A percentile compares a stretch with the other conserved stretches of the same genome.
Evolutionary conservation across 2,797 vertebrate species (phyloP).

Genomic region (Synaphobranchus kaupii): DNA sequence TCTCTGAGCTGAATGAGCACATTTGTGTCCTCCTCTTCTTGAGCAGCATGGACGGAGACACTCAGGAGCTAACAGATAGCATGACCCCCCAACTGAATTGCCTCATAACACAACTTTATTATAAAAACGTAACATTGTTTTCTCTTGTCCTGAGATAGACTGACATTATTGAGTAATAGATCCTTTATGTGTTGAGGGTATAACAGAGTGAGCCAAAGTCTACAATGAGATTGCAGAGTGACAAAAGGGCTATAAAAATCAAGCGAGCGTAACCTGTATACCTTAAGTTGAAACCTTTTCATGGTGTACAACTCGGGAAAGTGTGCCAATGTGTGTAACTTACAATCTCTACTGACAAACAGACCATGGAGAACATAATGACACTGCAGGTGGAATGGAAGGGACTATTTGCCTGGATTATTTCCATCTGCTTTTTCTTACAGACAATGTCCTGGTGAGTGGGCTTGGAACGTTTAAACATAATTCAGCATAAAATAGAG

Average conservation of each 20-base stretch:
- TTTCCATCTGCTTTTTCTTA: neutral
- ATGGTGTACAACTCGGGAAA: neutral
- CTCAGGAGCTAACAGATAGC: neutral
- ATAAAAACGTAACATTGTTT: neutral
- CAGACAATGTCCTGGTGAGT: neutral
- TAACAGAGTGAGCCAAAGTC: neutral
- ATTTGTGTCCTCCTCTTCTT: neutral
- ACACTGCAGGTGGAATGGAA: neutral
- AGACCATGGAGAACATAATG: neutral
- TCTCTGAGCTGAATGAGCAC: neutral
- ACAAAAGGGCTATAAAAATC: neutral
- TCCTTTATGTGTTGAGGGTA: slow-evolving; percentile 1
- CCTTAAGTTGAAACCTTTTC: neutral
- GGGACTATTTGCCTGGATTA: neutral
- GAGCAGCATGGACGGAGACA: neutral
- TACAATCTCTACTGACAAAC: neutral
- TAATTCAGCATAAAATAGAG: neutral
- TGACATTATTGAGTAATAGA: neutral
- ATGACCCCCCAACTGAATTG: neutral
- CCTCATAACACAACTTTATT: neutral
- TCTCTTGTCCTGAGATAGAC: neutral
- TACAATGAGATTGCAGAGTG: neutral
- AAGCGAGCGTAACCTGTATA: neutral
- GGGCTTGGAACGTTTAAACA: neutral
- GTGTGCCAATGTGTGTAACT: neutral